Base-by-base conservation (phyloP, 2,113 vertebrate species). In the Ophthalmolycus amberensis region DNA sequence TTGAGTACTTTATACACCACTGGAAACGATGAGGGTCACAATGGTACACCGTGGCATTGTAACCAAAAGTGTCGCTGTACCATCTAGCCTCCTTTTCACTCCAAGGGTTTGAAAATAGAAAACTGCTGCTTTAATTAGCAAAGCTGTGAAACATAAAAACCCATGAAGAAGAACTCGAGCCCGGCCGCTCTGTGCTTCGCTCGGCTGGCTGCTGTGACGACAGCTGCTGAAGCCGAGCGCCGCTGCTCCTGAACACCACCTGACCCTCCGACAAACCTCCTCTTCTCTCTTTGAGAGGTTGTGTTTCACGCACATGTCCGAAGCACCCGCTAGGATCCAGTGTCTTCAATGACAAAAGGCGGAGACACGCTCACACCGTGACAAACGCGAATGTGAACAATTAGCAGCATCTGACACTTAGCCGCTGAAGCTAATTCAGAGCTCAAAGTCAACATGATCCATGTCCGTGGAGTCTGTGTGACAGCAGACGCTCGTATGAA, bases 141-240 rank as follows among this genome's bases (percentile, higher is more conserved):
- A 25, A 5, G 29, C 4, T 62, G 22, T 38, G 14, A 59, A 60
- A 29, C 44, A 79, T 14, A 20, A 20, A 25, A 64, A 74, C 71
- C 62, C 52, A 79, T 75, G 16, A 66, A 34, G 46, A 42, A 37
- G 44, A 80, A 72, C 42, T 8, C 9, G 56, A 62, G 48, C 56
- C 29, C 18, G 25, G 37, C 27, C 64, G 65, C 52, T 71, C 64
- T 60, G 10, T 2, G 62, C 42, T 0, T 27, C 22, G 46, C 83
- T 70, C 50, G 3, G 42, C 52, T 42, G 15, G 50, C 76, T 73
- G 70, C 32, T 1, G 65, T 46, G 80, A 77, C 59, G 73, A 80
- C 89, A 89, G 89, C 90, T 87, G 90, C 86, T 84, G 75, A n/a
- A 68, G 85, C 20, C 1, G 64, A 56, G 70, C 85, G 18, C 65